A percentile compares a stretch with the other conserved stretches of the same genome.
Evolutionary conservation across 2,113 vertebrate genomes (phyloP).

Genomic region (Trichechus manatus): DNA sequence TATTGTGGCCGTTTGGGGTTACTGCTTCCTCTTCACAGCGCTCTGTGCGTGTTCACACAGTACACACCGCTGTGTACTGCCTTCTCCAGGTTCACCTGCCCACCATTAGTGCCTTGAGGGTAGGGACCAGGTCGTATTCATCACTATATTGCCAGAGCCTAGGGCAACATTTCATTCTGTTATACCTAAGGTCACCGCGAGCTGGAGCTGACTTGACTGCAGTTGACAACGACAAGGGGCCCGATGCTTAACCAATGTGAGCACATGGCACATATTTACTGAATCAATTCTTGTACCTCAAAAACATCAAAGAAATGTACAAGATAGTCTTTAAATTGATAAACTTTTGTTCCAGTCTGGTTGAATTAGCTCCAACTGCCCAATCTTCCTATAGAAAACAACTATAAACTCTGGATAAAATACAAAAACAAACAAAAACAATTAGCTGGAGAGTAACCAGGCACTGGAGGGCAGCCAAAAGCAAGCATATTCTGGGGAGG

Average conservation of each 20-base stretch:
- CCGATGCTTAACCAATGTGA: background rate
- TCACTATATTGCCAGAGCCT: background rate
- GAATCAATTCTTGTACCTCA: background rate
- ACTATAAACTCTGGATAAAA: background rate
- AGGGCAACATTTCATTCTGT: too few species aligned
- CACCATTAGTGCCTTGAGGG: background rate
- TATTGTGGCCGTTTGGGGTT: background rate
- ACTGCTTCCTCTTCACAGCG: background rate
- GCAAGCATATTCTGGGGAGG: background rate
- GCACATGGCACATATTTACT: background rate
- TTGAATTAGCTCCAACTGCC: background rate
- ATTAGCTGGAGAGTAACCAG: background rate
- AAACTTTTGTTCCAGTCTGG: background rate
- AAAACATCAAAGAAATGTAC: background rate
- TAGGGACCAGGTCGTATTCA: too few species aligned
- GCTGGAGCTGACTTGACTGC: too few species aligned
- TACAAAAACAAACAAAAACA: background rate
- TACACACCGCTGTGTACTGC: too few species aligned
- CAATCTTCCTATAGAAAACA: conserved; percentile 25
- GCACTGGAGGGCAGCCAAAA: background rate
- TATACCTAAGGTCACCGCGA: too few species aligned
- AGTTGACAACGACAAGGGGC: too few species aligned
- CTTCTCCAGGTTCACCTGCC: background rate
- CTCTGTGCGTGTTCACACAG: too few species aligned
- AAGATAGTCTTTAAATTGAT: background rate